These are phyloP conservation scores for Gila robusta DNA, from an alignment of 2,797 vertebrate genomes.

Conservation along the genomic window DNA sequence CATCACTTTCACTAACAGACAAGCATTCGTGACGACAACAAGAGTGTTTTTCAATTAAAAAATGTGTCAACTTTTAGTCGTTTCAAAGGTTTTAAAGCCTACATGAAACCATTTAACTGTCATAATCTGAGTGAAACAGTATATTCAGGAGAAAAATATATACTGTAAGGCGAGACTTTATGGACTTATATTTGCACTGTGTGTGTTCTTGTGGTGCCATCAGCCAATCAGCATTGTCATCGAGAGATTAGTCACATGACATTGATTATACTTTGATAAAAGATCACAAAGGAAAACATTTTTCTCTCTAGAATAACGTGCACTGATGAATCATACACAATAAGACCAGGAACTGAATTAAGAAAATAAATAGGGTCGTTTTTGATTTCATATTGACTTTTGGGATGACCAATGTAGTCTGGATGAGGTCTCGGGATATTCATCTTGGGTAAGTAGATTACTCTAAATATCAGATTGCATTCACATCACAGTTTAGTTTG, in stretches of 20 bases:
- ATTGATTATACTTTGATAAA: conserved; percentile 25
- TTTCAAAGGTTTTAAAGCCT: conserved; percentile 43
- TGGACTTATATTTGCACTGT: background rate
- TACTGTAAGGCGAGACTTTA: background rate
- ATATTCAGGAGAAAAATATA: background rate
- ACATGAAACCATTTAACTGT: background rate
- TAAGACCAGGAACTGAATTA: conserved; percentile 25
- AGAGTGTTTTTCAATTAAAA: conserved; percentile 18
- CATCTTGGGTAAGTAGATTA: conserved; percentile 52
- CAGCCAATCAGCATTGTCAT: conserved; percentile 1
- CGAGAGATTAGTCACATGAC: conserved; percentile 2
- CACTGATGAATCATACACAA: conserved; percentile 16
- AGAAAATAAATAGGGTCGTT: conserved; percentile 22
- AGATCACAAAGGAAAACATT: background rate
- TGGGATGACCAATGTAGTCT: conserved; percentile 43
- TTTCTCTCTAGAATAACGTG: conserved; percentile 1
- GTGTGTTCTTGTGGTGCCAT: background rate
- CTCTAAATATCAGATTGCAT: conserved; percentile 47
- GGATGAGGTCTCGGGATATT: conserved; percentile 37
- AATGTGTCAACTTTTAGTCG: background rate
- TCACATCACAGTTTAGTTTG: conserved; percentile 40
- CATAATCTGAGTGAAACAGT: background rate
- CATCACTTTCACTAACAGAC: conserved; percentile 35
- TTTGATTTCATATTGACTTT: conserved; percentile 25
- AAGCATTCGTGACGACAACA: background rate